A percentile compares a stretch with the other conserved stretches of the same genome.
Evolutionary conservation across 2,888 invertebrate genomes (phyloP).

Genomic region (Metalampra italica): DNA sequence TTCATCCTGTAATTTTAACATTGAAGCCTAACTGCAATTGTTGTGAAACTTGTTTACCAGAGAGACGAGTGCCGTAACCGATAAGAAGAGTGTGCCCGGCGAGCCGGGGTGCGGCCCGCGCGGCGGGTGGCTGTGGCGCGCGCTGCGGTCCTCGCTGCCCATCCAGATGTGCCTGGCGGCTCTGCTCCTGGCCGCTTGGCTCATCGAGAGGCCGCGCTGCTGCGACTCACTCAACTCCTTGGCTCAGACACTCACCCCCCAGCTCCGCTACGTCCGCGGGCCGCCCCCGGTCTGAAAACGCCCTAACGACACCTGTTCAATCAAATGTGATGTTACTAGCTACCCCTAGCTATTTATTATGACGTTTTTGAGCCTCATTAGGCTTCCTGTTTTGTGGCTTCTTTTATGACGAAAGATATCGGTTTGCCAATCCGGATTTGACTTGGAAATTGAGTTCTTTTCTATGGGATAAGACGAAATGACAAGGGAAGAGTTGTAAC

Average conservation of each 20-base stretch:
- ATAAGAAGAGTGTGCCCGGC: slow-evolving; percentile 73
- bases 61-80: slow-evolving; percentile 45
- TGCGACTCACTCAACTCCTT: slow-evolving; percentile 89
- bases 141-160: slow-evolving; percentile 86
- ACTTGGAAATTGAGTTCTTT: no score
- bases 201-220: slow-evolving; percentile 86
- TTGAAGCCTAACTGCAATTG: background rate
- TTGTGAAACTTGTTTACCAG: slow-evolving; percentile 31
- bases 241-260: slow-evolving; percentile 86
- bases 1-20: no score
- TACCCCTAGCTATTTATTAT: background rate
- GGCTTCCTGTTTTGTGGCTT: no score
- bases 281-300: slow-evolving; percentile 85
- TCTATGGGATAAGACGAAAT: no score
- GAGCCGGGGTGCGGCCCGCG: slow-evolving; percentile 78
- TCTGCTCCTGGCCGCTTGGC: slow-evolving; percentile 85
- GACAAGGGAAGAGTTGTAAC: no score
- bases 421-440: no score
- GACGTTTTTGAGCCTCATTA: no score
- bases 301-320: slow-evolving; percentile 22
- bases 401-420: no score
- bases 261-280: slow-evolving; percentile 88
- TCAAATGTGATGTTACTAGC: background rate
- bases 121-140: slow-evolving; percentile 84
- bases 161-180: slow-evolving; percentile 87